These are phyloP conservation scores for Monochamus saltuarius DNA, from an alignment of 1,140 invertebrate species.

Conservation along the genomic window DNA sequence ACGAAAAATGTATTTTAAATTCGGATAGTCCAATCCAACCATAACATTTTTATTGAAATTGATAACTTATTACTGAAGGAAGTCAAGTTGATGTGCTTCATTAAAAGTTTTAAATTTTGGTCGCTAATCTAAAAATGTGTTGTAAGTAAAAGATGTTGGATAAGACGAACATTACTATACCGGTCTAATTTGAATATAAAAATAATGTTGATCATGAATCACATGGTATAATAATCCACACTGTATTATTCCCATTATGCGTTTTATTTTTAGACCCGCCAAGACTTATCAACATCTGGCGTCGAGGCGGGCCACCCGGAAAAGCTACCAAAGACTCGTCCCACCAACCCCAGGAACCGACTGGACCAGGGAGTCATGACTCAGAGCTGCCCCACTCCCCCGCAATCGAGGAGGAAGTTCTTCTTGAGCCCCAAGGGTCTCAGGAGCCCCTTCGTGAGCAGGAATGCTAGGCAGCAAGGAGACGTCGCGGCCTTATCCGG, in stretches of 20 bases:
- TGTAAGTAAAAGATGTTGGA: too few species aligned
- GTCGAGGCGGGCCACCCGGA: constrained; percentile 46
- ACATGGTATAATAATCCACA: too few species aligned
- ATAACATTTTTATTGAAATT: too few species aligned
- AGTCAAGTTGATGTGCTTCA: too few species aligned
- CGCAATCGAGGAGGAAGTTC: constrained; percentile 75
- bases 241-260: neutral
- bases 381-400: constrained; percentile 75
- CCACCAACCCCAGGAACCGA: constrained; percentile 49
- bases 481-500: constrained; percentile 63
- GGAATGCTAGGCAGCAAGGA: constrained; percentile 49
- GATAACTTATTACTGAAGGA: too few species aligned
- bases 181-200: too few species aligned
- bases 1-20: too few species aligned
- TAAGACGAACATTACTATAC: too few species aligned
- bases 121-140: too few species aligned
- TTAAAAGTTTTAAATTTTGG: too few species aligned
- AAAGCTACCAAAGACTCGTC: constrained; percentile 56
- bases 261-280: constrained; percentile 34
- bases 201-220: too few species aligned
- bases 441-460: constrained; percentile 65
- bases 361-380: constrained; percentile 53
- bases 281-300: constrained; percentile 35
- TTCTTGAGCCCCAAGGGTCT: constrained; percentile 76
- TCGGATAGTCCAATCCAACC: too few species aligned